Conservation (phyloP, 2,888 invertebrate genomes). For the Scrobipalpa atriplicella region DNA sequence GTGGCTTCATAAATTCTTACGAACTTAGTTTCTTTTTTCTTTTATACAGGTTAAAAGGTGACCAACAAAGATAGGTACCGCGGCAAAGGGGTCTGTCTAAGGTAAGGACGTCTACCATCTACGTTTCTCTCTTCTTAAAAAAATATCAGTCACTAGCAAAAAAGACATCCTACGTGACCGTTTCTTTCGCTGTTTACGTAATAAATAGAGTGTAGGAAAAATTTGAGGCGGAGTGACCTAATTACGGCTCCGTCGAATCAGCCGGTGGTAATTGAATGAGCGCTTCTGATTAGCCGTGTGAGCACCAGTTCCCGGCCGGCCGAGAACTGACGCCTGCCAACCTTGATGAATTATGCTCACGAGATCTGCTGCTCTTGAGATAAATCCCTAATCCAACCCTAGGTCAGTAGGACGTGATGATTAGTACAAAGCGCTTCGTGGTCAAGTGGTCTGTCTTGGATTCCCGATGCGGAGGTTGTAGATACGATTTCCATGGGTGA, state of each 20-base stretch:
- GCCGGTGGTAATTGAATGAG: slow-evolving; percentile 43
- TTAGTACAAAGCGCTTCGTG: slow-evolving; percentile 13
- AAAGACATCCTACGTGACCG: too few species aligned
- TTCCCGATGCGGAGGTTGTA: too few species aligned
- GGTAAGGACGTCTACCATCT: too few species aligned
- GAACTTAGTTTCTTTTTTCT: neutral
- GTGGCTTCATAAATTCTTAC: neutral
- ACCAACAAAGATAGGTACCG: neutral
- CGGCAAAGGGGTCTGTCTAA: too few species aligned
- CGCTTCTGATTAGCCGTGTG: slow-evolving; percentile 42
- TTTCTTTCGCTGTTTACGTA: neutral
- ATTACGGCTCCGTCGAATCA: slow-evolving; percentile 40
- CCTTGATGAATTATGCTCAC: slow-evolving; percentile 26
- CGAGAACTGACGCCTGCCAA: neutral
- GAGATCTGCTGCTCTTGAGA: neutral
- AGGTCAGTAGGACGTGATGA: slow-evolving; percentile 27
- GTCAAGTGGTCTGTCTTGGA: too few species aligned
- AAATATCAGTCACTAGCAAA: too few species aligned
- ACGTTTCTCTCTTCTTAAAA: too few species aligned
- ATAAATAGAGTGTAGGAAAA: slow-evolving; percentile 18
- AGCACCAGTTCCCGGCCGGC: slow-evolving; percentile 28
- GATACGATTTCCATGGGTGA: too few species aligned
- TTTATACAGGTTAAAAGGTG: slow-evolving; percentile 2
- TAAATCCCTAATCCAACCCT: slow-evolving; percentile 13
- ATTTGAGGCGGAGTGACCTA: slow-evolving; percentile 32